These are phyloP conservation scores for Apeira syringaria DNA, from an alignment of 2,888 invertebrate genomes.

Conservation along the genomic window DNA sequence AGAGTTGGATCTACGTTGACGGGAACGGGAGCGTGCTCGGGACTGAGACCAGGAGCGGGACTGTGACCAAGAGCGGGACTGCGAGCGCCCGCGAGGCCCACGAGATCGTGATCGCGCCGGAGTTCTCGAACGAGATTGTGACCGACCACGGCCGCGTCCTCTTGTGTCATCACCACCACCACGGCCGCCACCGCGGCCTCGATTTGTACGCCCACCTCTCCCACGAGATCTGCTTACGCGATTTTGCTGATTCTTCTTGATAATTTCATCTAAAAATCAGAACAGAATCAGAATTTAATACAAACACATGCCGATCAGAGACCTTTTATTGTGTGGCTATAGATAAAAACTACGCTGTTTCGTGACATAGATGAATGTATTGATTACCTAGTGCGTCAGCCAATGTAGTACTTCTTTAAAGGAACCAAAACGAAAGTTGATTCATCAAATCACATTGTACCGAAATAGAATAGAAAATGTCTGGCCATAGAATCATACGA, in stretches of 20 bases:
- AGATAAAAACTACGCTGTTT: no score
- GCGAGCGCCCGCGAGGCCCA: constrained; percentile 48
- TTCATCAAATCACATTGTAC: no score
- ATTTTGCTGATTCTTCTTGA: constrained; percentile 59
- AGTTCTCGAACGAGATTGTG: constrained; percentile 45
- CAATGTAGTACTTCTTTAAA: no score
- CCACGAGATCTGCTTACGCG: constrained; percentile 64
- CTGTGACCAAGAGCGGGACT: constrained; percentile 49
- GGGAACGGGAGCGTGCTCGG: constrained; percentile 46
- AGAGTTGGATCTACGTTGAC: constrained; percentile 51
- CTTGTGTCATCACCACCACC: constrained; percentile 37
- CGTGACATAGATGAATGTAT: no score
- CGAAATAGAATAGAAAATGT: no score
- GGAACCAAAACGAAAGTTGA: no score
- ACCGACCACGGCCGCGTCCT: constrained; percentile 44
- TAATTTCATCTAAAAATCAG: constrained; percentile 68
- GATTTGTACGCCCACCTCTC: constrained; percentile 46
- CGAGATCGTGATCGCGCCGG: constrained; percentile 51
- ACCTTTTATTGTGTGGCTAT: no score
- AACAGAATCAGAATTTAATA: no score
- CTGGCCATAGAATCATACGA: no score
- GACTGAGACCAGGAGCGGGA: constrained; percentile 49
- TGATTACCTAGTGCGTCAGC: no score
- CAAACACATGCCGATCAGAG: no score
- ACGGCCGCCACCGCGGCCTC: constrained; percentile 28